phyloP scores from a whole-genome alignment of 1,140 invertebrate genomes.

The Whitmania pigra region DNA sequence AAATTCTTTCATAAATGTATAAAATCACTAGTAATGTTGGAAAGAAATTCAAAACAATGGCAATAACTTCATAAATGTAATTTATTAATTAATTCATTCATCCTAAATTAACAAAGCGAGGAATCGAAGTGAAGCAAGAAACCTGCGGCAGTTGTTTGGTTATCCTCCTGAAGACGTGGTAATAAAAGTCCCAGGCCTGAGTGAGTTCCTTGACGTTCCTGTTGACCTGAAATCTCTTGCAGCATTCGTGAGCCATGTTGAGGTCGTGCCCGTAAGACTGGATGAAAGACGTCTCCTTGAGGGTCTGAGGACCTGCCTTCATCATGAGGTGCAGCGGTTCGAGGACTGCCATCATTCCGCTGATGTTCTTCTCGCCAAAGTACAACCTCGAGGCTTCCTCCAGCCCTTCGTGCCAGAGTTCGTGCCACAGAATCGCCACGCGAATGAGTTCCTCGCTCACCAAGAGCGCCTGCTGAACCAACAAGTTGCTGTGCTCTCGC shows the following conservation, averaged over 20 bases:
- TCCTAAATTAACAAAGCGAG: too few relatives aligned
- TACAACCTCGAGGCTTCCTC: slow-evolving; percentile 93
- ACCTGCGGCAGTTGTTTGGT: slow-evolving; percentile 77
- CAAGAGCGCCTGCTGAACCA: slow-evolving; percentile 84
- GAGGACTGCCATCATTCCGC: slow-evolving; percentile 86
- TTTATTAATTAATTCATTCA: too few relatives aligned
- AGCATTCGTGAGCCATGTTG: slow-evolving; percentile 85
- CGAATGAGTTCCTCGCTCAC: slow-evolving; percentile 91
- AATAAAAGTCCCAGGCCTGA: slow-evolving; percentile 97
- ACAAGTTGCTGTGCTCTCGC: slow-evolving; percentile 75
- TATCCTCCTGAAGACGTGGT: slow-evolving; percentile 90
- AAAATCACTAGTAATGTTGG: too few relatives aligned
- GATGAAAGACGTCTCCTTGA: slow-evolving; percentile 92
- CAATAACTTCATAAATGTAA: too few relatives aligned
- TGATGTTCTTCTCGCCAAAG: slow-evolving; percentile 74
- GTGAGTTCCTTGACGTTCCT: slow-evolving; percentile 78
- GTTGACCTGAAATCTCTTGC: slow-evolving; percentile 66
- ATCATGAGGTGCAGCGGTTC: slow-evolving; percentile 88
- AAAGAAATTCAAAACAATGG: too few relatives aligned
- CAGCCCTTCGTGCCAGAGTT: slow-evolving; percentile 94
- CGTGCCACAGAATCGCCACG: slow-evolving; percentile 97
- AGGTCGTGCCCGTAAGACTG: slow-evolving; percentile 86
- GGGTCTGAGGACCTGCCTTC: slow-evolving; percentile 78
- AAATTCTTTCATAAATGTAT: too few relatives aligned
- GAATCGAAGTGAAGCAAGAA: not conserved